These are phyloP conservation scores for Aphodius sticticus DNA, from an alignment of 2,888 invertebrate species.

Conservation along the genomic window DNA sequence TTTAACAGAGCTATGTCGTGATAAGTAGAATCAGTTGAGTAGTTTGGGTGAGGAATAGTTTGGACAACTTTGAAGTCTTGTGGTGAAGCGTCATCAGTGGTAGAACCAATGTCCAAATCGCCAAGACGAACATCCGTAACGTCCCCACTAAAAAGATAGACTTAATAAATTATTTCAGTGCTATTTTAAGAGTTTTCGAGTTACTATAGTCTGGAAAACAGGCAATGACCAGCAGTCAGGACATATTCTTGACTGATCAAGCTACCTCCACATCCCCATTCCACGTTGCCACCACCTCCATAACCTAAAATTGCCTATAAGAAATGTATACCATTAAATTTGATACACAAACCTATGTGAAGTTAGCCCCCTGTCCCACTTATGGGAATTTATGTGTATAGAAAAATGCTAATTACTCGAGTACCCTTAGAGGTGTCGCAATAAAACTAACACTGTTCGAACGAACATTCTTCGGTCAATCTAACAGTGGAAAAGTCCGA, in stretches of 20 bases:
- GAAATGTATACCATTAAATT: background rate
- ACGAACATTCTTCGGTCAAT: no score
- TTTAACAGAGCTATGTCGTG: constrained; percentile 65
- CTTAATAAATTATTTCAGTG: background rate
- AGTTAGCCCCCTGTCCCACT: background rate
- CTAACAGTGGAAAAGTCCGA: no score
- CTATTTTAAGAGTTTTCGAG: constrained; percentile 20
- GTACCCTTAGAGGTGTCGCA: no score
- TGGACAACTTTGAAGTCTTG: constrained; percentile 49
- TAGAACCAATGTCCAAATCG: constrained; percentile 43
- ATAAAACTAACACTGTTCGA: no score
- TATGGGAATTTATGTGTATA: background rate
- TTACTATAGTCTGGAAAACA: constrained; percentile 36
- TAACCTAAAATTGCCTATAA: no score
- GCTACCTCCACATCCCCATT: no score
- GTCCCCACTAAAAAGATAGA: constrained; percentile 39
- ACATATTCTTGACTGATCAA: no score
- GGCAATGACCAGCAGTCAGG: no score
- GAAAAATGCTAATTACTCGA: no score
- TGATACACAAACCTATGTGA: background rate
- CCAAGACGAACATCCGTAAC: constrained; percentile 46
- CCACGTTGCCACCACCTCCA: no score
- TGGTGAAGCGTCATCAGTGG: constrained; percentile 39
- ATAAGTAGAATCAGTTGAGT: constrained; percentile 55
- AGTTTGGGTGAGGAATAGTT: constrained; percentile 56